Conservation (phyloP, 2,888 invertebrate genomes). For the Melieria omissa region DNA sequence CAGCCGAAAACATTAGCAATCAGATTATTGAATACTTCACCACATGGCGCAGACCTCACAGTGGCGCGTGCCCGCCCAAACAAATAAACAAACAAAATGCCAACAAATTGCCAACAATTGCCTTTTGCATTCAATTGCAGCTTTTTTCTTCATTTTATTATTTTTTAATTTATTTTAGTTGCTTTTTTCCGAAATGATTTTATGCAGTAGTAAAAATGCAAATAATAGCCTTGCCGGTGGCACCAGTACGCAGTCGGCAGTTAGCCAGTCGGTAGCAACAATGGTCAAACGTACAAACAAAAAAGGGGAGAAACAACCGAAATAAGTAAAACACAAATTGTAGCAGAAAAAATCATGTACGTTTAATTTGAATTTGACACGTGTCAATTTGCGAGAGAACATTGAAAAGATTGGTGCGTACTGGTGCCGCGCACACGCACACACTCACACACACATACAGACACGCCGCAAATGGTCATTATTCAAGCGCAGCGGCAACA, state of each 20-base stretch:
- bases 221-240: conserved; percentile 39
- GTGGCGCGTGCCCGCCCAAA: conserved; percentile 16
- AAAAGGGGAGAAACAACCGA: not conserved
- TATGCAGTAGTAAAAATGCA: conserved; percentile 29
- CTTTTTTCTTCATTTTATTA: conserved; percentile 2
- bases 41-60: not conserved
- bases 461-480: not conserved
- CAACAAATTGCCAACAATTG: conserved; percentile 25
- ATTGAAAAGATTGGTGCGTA: not conserved
- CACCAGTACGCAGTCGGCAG: conserved; percentile 9
- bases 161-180: conserved; percentile 1
- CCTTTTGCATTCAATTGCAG: conserved; percentile 2
- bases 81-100: conserved; percentile 13
- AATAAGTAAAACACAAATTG: too few species aligned
- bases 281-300: not conserved
- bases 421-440: not conserved
- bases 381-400: not conserved
- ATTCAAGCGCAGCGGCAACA: too few species aligned
- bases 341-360: conserved; percentile 26
- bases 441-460: not conserved
- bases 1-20: conserved; percentile 3
- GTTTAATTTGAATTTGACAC: conserved; percentile 23
- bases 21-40: not conserved
- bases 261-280: not conserved
- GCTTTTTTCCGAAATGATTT: not conserved